Base-by-base conservation (phyloP, 2,888 invertebrate genomes). In the Spilosoma lubricipeda region DNA sequence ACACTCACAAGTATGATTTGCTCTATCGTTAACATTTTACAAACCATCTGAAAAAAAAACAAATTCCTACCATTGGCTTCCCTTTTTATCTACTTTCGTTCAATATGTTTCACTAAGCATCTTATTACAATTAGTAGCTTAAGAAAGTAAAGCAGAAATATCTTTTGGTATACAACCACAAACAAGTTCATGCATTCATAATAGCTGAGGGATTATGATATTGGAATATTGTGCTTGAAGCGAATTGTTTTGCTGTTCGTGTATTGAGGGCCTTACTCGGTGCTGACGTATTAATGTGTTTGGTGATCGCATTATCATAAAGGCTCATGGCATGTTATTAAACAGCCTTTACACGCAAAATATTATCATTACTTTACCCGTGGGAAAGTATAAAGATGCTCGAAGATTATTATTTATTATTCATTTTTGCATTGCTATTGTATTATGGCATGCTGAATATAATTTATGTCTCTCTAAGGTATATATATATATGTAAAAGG, bases 271-370 rank as follows among this genome's bases (percentile, higher is more conserved):
- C 39, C 27, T 63, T 59, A 67, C 13, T 72, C n/a, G n/a, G 36
- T 64, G 45, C 36, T 59, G 68, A 70, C 72, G 36, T 52, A 65
- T 67, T 39, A 59, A 30, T n/a, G 23, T 42, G 30, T 56, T 67
- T 67, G 66, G 23, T 42, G 27, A 72, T 67, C 56, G 48, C 30
- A 48, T 71, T 65, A 71, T 65, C 70, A 13, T 36, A 33, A 68
- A 70, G 23, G 52, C 8, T 7, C 73, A 56, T 23, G 33, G 56
- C 59, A 11, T 66, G 66, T 66, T 45, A 39, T 70, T 70, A 27
- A 39, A 59, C 59, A 59, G 7, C 18, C 2, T 63, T 63, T 18
- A 30, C 18, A 63, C 30, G 59, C 13, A 59, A 59, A 59, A 59
- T 15, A n/a, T n/a, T 56, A 71, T 67, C 15, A 42, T 20, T 67